Evolutionary conservation across 1,140 invertebrate species (phyloP).

Genomic region (Tetranychus urticae): DNA sequence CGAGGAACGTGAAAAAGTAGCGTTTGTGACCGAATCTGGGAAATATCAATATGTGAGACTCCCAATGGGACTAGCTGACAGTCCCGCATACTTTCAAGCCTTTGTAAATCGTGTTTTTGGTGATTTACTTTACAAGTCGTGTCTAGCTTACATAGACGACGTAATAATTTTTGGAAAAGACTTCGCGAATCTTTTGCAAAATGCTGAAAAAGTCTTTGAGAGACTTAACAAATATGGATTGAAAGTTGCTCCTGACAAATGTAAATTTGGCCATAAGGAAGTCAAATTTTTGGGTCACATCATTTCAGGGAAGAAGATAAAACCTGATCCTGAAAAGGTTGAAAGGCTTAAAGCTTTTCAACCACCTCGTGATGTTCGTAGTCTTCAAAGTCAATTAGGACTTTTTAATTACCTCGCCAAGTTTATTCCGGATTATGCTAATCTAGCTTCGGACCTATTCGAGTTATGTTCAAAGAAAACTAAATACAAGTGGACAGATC

Average conservation of each 20-base stretch:
- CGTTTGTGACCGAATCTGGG: conserved; percentile 17
- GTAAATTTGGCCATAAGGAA: background rate
- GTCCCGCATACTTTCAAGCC: conserved; percentile 16
- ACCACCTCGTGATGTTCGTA: background rate
- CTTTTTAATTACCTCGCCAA: background rate
- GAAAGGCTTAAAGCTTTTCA: background rate
- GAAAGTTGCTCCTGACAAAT: background rate
- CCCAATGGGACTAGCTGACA: conserved; percentile 9
- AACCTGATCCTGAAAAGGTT: background rate
- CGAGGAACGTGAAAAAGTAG: conserved; percentile 2
- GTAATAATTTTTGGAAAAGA: background rate
- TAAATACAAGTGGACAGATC: background rate
- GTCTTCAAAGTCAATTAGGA: background rate
- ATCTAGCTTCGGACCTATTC: background rate
- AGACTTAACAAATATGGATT: background rate
- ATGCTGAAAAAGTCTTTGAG: background rate
- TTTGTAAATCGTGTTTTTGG: conserved; percentile 13
- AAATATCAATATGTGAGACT: conserved; percentile 10
- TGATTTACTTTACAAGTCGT: background rate
- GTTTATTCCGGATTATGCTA: background rate
- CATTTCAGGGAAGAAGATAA: background rate
- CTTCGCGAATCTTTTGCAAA: background rate
- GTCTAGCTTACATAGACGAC: background rate
- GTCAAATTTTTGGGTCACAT: background rate
- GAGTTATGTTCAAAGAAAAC: background rate